Percentiles rank a stretch among this genome's conserved stretches.
These are phyloP conservation scores for Mastomys natalensis DNA, from an alignment of 2,113 vertebrate species.

Conservation along the genomic window DNA sequence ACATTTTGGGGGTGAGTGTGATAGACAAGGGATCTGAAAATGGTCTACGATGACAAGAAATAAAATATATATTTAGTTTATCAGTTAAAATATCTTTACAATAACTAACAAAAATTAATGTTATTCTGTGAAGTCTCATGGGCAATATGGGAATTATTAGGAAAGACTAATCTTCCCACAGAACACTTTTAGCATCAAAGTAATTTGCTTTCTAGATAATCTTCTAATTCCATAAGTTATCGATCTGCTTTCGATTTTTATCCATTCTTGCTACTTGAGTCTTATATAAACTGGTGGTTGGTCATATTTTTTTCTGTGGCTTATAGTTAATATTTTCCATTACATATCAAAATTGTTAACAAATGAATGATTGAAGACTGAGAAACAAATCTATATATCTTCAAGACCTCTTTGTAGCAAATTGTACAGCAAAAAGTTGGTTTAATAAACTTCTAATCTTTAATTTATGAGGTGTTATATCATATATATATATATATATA, in stretches of 20 bases:
- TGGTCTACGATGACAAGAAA: not conserved
- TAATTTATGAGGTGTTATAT: not conserved
- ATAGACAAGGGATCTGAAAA: not conserved
- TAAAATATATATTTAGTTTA: not conserved
- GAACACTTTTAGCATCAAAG: not conserved
- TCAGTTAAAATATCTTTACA: not conserved
- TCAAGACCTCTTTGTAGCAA: not conserved
- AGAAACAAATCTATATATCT: not conserved
- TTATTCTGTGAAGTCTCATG: not conserved
- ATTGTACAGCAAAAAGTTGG: not conserved
- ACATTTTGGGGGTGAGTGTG: not conserved
- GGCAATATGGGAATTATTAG: not conserved
- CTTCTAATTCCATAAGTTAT: not conserved
- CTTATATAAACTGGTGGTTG: not conserved
- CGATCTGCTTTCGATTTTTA: not conserved
- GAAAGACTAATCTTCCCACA: not conserved
- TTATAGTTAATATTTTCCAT: not conserved
- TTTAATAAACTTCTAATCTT: not conserved
- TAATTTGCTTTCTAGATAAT: not conserved
- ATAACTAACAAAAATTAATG: not conserved
- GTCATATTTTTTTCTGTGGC: not conserved
- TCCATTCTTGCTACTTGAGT: not conserved
- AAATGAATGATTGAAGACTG: not conserved
- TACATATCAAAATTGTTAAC: not conserved
- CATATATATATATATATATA: too few relatives aligned